Conservation (phyloP, 2,797 vertebrate species). For the Enteromius afrohamiltoni region DNA sequence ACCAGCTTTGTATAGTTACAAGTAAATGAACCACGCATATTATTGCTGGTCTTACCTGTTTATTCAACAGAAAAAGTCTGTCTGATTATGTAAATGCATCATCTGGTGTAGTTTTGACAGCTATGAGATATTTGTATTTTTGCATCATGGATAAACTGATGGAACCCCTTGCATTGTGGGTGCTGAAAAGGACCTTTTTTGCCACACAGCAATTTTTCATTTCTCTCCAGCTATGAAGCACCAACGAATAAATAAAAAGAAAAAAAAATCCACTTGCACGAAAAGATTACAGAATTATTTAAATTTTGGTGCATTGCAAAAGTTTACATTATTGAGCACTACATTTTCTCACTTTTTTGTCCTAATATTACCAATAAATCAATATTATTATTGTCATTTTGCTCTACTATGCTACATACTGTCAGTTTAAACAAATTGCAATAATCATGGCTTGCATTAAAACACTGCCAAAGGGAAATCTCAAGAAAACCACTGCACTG, state of each 20-base stretch:
- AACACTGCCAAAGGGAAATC: conserved; percentile 4
- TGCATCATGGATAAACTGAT: too few species aligned
- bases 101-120: not conserved
- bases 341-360: not conserved
- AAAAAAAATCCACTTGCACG: not conserved
- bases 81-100: not conserved
- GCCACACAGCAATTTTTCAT: not conserved
- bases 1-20: too few species aligned
- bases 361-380: not conserved
- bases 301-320: not conserved
- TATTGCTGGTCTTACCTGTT: not conserved
- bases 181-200: not conserved
- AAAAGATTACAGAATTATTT: not conserved
- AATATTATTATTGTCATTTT: not conserved
- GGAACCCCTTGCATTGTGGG: not conserved
- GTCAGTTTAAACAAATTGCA: not conserved
- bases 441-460: not conserved
- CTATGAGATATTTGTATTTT: too few species aligned
- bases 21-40: not conserved
- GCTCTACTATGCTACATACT: not conserved
- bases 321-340: not conserved
- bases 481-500: not conserved
- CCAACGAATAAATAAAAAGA: not conserved
- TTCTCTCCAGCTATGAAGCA: not conserved
- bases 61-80: not conserved